These are phyloP conservation scores for Pachycephus smyrnensis DNA, from an alignment of 2,888 invertebrate species.

Conservation along the genomic window DNA sequence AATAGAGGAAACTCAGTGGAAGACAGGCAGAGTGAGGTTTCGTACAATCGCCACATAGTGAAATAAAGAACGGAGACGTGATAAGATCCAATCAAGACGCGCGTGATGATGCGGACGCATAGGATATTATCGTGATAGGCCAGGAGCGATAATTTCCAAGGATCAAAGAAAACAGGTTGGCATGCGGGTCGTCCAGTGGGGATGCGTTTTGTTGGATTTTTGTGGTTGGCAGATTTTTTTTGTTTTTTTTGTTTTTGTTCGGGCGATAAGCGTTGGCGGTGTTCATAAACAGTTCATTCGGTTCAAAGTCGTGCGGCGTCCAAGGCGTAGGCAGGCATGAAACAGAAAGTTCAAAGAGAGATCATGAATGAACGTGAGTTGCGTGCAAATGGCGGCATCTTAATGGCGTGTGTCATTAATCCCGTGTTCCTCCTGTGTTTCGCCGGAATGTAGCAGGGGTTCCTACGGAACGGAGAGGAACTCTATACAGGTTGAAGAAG, in stretches of 20 bases:
- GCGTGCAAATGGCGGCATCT: constrained; percentile 27
- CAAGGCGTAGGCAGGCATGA: constrained; percentile 67
- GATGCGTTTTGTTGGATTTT: background rate
- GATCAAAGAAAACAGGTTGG: background rate
- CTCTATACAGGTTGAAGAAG: background rate
- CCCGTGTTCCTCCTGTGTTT: too few species aligned
- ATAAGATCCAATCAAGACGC: too few species aligned
- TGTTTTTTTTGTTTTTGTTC: constrained; percentile 22
- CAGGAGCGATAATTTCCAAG: background rate
- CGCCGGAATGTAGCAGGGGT: too few species aligned
- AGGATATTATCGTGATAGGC: background rate
- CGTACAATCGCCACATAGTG: constrained; percentile 50
- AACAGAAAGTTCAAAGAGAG: constrained; percentile 66
- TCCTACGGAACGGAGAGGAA: background rate
- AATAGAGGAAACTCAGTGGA: constrained; percentile 29
- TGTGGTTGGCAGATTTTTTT: constrained; percentile 17
- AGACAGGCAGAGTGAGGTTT: background rate
- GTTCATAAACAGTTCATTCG: constrained; percentile 45
- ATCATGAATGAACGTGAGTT: constrained; percentile 62
- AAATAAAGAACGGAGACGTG: constrained; percentile 20
- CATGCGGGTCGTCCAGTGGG: background rate
- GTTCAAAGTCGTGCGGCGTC: constrained; percentile 65
- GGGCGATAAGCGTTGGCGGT: constrained; percentile 49
- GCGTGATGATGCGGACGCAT: too few species aligned
- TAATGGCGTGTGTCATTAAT: too few species aligned